These are phyloP conservation scores for Ruditapes philippinarum DNA, from an alignment of 1,140 invertebrate genomes.

Conservation along the genomic window DNA sequence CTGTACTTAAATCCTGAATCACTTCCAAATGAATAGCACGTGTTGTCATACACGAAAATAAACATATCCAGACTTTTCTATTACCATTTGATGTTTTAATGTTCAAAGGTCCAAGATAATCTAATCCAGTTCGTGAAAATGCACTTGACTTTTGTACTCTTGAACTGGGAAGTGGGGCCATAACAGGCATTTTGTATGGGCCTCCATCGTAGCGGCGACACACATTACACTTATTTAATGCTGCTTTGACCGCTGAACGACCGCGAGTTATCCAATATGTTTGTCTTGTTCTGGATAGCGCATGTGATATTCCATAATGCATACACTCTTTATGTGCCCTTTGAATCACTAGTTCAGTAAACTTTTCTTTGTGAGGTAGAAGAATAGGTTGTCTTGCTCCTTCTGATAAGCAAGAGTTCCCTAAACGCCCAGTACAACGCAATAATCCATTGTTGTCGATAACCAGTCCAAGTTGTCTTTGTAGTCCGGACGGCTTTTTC, in stretches of 20 bases:
- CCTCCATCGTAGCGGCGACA: slow-evolving; percentile 28
- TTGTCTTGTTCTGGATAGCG: not conserved
- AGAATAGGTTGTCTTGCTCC: slow-evolving; percentile 26
- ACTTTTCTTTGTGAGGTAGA: not conserved
- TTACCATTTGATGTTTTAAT: not conserved
- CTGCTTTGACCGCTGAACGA: not conserved
- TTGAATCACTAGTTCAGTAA: not conserved
- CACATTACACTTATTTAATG: not conserved
- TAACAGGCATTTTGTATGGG: slow-evolving; percentile 27
- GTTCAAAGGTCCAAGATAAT: slow-evolving; percentile 8
- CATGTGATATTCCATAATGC: not conserved
- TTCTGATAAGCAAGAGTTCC: not conserved
- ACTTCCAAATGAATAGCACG: not conserved
- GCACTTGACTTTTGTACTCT: not conserved
- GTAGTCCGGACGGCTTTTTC: not conserved
- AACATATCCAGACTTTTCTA: slow-evolving; percentile 12
- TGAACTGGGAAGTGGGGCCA: not conserved
- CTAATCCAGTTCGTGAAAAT: not conserved
- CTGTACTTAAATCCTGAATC: too few relatives aligned
- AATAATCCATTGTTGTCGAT: not conserved
- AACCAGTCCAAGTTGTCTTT: not conserved
- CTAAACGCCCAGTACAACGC: not conserved
- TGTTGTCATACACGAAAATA: slow-evolving; percentile 8
- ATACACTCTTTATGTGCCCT: not conserved
- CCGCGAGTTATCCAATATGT: slow-evolving; percentile 28